Conservation (phyloP, 2,113 vertebrate genomes). For the Lates calcarifer region DNA sequence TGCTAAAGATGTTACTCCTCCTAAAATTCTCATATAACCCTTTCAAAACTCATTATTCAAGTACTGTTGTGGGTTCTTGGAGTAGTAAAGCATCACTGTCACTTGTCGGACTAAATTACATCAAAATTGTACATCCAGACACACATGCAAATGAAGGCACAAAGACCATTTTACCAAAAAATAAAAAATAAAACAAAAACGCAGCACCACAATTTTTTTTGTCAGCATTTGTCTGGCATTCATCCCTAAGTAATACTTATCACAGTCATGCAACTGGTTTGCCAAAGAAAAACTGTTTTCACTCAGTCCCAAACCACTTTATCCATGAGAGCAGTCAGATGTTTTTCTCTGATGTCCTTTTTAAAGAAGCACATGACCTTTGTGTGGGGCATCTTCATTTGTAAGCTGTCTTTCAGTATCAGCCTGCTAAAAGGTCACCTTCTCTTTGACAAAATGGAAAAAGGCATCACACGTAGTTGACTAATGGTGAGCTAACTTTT, state of each 20-base stretch:
- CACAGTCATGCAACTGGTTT: conserved; percentile 8
- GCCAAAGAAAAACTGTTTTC: conserved; percentile 48
- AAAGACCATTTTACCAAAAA: conserved; percentile 12
- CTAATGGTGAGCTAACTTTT: conserved; percentile 42
- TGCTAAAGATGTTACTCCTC: conserved; percentile 32
- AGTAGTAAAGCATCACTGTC: conserved; percentile 65
- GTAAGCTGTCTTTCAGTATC: conserved; percentile 76
- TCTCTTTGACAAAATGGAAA: conserved; percentile 67
- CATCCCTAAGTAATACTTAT: conserved; percentile 53
- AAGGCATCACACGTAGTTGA: conserved; percentile 49
- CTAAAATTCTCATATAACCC: conserved; percentile 39
- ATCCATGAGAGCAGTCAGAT: conserved; percentile 70
- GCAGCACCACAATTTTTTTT: conserved; percentile 14
- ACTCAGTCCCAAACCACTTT: conserved; percentile 47
- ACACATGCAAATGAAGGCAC: conserved; percentile 30
- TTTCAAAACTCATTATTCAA: conserved; percentile 59
- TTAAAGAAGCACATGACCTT: conserved; percentile 80
- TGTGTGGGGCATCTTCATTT: conserved; percentile 82
- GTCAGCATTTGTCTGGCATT: conserved; percentile 49
- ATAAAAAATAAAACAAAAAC: background rate
- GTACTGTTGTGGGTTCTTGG: conserved; percentile 31
- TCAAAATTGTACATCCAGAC: conserved; percentile 50
- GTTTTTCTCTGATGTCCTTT: conserved; percentile 77
- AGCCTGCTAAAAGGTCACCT: conserved; percentile 80
- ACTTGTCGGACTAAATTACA: conserved; percentile 68